Conservation (phyloP, 1,140 invertebrate genomes). For the Euura saliciscinereae region DNA sequence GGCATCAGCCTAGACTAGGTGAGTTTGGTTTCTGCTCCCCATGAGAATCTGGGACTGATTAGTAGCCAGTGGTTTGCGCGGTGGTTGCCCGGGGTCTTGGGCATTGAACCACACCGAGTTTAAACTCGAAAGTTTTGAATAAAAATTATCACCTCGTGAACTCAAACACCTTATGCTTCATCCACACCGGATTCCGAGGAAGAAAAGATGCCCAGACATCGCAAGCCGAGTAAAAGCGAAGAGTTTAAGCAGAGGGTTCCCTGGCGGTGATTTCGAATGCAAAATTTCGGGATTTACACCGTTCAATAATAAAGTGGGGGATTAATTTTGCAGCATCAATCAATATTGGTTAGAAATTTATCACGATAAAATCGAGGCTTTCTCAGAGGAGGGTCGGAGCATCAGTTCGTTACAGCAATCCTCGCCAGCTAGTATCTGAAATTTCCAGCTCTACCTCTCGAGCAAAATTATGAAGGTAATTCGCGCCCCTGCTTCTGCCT, state of each 20-base stretch:
- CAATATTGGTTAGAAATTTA: neutral
- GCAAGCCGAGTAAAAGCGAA: too few relatives aligned
- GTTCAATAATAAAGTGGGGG: neutral
- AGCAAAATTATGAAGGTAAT: slow-evolving; percentile 34
- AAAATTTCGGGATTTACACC: too few relatives aligned
- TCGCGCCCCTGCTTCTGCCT: neutral
- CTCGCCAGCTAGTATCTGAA: slow-evolving; percentile 25
- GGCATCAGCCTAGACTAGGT: neutral
- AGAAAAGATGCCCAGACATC: too few relatives aligned
- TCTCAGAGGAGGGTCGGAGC: neutral
- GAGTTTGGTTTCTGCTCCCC: neutral
- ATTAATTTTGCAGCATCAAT: neutral
- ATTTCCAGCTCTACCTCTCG: slow-evolving; percentile 25
- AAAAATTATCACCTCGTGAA: slow-evolving; percentile 1
- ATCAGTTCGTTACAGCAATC: too few relatives aligned
- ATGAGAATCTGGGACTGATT: neutral
- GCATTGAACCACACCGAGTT: neutral
- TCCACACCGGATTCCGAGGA: too few relatives aligned
- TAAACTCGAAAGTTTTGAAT: neutral
- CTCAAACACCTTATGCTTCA: neutral
- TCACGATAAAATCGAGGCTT: neutral
- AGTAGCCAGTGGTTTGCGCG: slow-evolving; percentile 1
- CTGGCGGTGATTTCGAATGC: too few relatives aligned
- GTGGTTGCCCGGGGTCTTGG: neutral
- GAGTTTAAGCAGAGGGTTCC: neutral